These are phyloP conservation scores for Parambassis ranga DNA, from an alignment of 2,797 vertebrate species.

Conservation along the genomic window DNA sequence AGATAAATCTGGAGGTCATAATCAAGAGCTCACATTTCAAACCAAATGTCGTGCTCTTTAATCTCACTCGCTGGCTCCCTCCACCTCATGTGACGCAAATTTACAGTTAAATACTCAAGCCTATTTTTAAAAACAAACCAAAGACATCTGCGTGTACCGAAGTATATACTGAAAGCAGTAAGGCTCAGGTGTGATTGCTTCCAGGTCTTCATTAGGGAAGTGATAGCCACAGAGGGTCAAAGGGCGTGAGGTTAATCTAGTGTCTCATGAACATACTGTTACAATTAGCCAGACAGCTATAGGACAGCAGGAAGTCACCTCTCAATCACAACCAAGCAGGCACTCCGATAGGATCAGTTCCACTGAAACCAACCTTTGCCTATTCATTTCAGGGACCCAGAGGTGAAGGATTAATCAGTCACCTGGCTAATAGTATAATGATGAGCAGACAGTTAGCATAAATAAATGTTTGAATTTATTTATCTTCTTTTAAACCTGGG, in stretches of 20 bases:
- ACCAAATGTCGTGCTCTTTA: constrained; percentile 35
- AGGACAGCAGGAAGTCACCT: constrained; percentile 2
- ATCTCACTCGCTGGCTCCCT: constrained; percentile 10
- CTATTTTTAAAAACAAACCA: constrained; percentile 28
- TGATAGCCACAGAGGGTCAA: constrained; percentile 40
- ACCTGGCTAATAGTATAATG: background rate
- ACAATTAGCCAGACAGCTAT: constrained; percentile 50
- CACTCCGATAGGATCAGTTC: background rate
- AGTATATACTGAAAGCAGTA: constrained; percentile 19
- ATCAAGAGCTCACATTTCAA: constrained; percentile 49
- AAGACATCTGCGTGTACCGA: constrained; percentile 1
- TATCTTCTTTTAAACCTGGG: background rate
- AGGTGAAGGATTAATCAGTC: background rate
- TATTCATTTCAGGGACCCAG: background rate
- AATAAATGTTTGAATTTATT: background rate
- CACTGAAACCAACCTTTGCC: background rate
- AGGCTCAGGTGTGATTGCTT: constrained; percentile 58
- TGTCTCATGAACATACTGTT: constrained; percentile 62
- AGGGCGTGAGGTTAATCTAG: constrained; percentile 44
- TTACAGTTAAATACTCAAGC: background rate
- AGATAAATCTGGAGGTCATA: constrained; percentile 24
- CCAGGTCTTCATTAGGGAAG: constrained; percentile 47
- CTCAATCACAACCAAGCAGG: constrained; percentile 24
- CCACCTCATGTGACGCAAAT: constrained; percentile 29
- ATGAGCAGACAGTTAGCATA: no score